Conservation (phyloP, 35 echinoderm and acorn worm genomes). For the Apostichopus californicus region DNA sequence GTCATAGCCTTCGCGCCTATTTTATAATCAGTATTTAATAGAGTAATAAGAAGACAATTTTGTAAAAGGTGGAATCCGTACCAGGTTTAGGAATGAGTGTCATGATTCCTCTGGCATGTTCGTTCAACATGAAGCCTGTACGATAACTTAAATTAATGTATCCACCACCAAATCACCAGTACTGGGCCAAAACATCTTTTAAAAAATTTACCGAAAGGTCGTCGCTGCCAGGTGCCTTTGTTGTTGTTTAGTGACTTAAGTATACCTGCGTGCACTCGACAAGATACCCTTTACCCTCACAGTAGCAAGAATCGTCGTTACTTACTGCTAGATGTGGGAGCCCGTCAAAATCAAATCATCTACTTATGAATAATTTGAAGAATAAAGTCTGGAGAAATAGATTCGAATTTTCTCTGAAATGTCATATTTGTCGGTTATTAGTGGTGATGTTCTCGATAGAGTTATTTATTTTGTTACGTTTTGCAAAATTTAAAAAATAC, state of each 20-base stretch:
- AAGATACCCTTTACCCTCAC: background rate
- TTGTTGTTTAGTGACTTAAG: background rate
- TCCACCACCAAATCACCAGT: background rate
- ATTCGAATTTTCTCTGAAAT: background rate
- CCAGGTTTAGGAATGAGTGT: too few species aligned
- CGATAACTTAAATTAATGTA: background rate
- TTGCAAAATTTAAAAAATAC: too few species aligned
- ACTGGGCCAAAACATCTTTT: background rate
- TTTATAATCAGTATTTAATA: too few species aligned
- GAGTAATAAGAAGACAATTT: too few species aligned
- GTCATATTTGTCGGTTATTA: background rate
- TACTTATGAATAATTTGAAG: background rate
- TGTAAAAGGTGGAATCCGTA: too few species aligned
- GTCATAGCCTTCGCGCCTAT: too few species aligned
- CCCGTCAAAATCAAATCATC: background rate
- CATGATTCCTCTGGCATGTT: too few species aligned
- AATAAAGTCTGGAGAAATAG: background rate
- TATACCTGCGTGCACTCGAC: background rate
- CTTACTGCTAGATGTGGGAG: background rate
- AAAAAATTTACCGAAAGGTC: background rate
- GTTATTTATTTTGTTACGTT: background rate
- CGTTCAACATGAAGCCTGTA: too few species aligned
- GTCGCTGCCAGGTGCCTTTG: conserved; percentile 28
- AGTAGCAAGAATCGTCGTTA: background rate
- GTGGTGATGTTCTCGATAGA: background rate